Evolutionary conservation across 2,888 invertebrate genomes (phyloP).

Genomic region (Microctonus brassicae): DNA sequence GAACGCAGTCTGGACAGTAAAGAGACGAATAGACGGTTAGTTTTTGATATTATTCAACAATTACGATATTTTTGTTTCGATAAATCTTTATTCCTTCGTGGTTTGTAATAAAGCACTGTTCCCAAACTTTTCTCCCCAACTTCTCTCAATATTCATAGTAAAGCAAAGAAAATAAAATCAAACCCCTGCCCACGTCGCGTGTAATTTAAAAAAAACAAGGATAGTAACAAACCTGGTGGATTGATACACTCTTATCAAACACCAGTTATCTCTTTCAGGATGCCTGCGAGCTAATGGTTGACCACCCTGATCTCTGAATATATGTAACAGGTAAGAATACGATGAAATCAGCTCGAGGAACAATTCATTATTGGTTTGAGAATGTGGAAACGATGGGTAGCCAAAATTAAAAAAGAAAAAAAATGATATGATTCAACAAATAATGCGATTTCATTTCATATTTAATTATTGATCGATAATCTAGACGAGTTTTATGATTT

Average conservation of each 20-base stretch:
- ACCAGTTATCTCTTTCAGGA: slow-evolving; percentile 93
- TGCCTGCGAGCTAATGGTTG: slow-evolving; percentile 68
- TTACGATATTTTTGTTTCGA: not conserved
- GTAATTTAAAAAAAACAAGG: slow-evolving; percentile 38
- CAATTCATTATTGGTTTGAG: slow-evolving; percentile 27
- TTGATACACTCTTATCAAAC: slow-evolving; percentile 81
- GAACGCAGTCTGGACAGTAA: slow-evolving; percentile 99
- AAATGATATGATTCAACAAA: not conserved
- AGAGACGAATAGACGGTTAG: slow-evolving; percentile 95
- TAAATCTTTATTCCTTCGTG: too few relatives aligned
- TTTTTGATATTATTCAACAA: slow-evolving; percentile 48
- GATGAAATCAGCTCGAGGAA: slow-evolving; percentile 32
- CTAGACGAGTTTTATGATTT: slow-evolving; percentile 67
- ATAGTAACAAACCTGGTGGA: slow-evolving; percentile 74
- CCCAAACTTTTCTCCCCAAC: too few relatives aligned
- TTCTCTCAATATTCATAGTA: not conserved
- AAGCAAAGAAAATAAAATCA: not conserved
- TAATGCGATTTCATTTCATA: slow-evolving; percentile 7
- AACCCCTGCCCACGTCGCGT: not conserved
- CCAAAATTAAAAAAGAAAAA: slow-evolving; percentile 21
- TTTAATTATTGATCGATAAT: slow-evolving; percentile 39
- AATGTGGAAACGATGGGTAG: too few relatives aligned
- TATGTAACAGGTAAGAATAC: slow-evolving; percentile 62
- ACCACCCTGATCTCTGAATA: slow-evolving; percentile 61
- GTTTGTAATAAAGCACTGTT: not conserved